Base-by-base conservation (phyloP, 1,140 invertebrate species). In the Paralvinella palmiformis region DNA sequence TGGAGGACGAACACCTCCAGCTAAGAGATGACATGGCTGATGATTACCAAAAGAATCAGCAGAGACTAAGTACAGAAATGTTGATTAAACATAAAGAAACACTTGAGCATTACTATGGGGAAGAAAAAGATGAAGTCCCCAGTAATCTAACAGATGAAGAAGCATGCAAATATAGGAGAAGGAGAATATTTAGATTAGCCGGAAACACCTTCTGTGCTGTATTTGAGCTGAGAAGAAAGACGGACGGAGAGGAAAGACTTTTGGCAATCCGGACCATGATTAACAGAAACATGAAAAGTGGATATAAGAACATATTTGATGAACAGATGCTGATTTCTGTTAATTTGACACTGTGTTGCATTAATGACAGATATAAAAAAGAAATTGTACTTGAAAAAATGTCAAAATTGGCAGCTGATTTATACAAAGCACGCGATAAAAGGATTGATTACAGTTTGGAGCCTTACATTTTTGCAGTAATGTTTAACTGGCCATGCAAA, bases 1-100 rank as follows among this genome's bases (percentile, higher is more conserved):
- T 71, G n/a, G 68, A 71, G 41, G 70, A 71, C 37, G 67, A 68
- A 62, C 44, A 35, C 24, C 53, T 64, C 15, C 68, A 71, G 59
- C 52, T 71, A 3, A 68, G 66, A 45, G 64, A 68, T 35, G 69
- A 67, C 10, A 62, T 24, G 7, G 22, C 36, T 4, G 60, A 58
- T 59, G 62, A 57, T 1, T 37, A 50, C 31, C 56, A 58, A 13
- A 13, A 35, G 48, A 33, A 17, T 29, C 50, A 45, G 17, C 29
- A 17, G 27, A 48, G 37, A 50, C 37, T 44, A 37, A 53, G 37
- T 33, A 29, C n/a, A 22, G 31, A 13, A 52, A 52, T 29, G 6
- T 3, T 59, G 63, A 29, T 6, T 22, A 62, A 61, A 22, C 27
- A 36, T 4, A 64, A 59, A 55, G 62, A 65, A 64, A 60, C 68